Conservation (phyloP, 2,888 invertebrate genomes). For the Anthrax anthrax region DNA sequence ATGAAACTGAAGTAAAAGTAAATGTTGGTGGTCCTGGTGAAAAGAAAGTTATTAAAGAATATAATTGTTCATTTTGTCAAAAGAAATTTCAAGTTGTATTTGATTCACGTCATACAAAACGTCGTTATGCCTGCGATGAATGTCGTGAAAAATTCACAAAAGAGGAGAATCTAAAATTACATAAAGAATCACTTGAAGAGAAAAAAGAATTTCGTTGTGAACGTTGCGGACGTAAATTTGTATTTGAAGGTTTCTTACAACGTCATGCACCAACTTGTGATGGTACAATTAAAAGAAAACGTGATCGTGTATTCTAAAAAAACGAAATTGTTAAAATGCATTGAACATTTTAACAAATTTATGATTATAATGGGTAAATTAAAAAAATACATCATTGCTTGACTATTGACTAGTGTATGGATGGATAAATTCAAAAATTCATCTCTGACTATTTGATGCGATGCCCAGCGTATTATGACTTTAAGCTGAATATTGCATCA, state of each 20-base stretch:
- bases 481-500: too few relatives aligned
- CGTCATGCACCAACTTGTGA: conserved; percentile 31
- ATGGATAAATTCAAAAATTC: too few relatives aligned
- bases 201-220: conserved; percentile 29
- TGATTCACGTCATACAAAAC: conserved; percentile 30
- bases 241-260: conserved; percentile 32
- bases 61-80: conserved; percentile 29
- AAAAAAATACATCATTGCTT: too few relatives aligned
- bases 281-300: conserved; percentile 29
- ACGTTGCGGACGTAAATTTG: conserved; percentile 31
- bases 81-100: conserved; percentile 31
- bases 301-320: conserved; percentile 11
- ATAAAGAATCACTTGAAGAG: conserved; percentile 30
- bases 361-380: too few relatives aligned
- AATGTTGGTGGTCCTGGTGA: conserved; percentile 15
- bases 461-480: too few relatives aligned
- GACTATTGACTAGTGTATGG: too few relatives aligned
- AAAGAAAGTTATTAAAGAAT: conserved; percentile 31
- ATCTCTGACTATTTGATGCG: too few relatives aligned
- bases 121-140: conserved; percentile 31
- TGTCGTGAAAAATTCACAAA: conserved; percentile 33
- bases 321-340: too few relatives aligned
- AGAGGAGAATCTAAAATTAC: conserved; percentile 27
- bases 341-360: too few relatives aligned
- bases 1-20: conserved; percentile 22